Conservation (phyloP, 1,140 invertebrate species). For the Drosophila teissieri region DNA sequence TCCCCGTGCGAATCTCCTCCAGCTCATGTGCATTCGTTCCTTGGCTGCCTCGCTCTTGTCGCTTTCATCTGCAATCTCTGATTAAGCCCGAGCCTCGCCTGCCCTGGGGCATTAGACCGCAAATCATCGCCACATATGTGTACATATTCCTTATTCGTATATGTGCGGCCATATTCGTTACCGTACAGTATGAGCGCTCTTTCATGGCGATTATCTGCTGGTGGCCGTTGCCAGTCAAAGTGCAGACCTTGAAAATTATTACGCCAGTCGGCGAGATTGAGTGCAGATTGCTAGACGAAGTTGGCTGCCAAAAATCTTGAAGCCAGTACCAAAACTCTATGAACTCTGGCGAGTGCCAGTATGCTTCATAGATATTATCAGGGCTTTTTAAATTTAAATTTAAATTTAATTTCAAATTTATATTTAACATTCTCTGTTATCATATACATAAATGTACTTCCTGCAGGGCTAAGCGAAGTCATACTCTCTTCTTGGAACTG, state of each 20-base stretch:
- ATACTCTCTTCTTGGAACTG: slow-evolving; percentile 8
- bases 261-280: slow-evolving; percentile 14
- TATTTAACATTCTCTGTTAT: neutral
- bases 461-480: too few species aligned
- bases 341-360: too few species aligned
- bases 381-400: neutral
- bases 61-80: slow-evolving; percentile 61
- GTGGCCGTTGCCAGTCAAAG: slow-evolving; percentile 55
- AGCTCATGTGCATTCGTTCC: slow-evolving; percentile 23
- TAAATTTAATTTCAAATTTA: neutral
- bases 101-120: slow-evolving; percentile 54
- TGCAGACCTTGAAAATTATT: slow-evolving; percentile 52
- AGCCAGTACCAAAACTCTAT: neutral
- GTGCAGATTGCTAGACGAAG: slow-evolving; percentile 20
- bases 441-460: neutral
- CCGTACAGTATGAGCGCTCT: slow-evolving; percentile 11
- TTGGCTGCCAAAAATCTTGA: slow-evolving; percentile 7
- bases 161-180: neutral
- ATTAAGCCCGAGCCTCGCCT: slow-evolving; percentile 45
- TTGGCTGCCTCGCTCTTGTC: slow-evolving; percentile 37
- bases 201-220: slow-evolving; percentile 50
- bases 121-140: slow-evolving; percentile 51
- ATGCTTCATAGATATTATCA: too few species aligned
- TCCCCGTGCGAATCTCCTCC: neutral
- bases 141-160: neutral